Base-by-base conservation (phyloP, 2,113 vertebrate species). In the Panthera leo region DNA sequence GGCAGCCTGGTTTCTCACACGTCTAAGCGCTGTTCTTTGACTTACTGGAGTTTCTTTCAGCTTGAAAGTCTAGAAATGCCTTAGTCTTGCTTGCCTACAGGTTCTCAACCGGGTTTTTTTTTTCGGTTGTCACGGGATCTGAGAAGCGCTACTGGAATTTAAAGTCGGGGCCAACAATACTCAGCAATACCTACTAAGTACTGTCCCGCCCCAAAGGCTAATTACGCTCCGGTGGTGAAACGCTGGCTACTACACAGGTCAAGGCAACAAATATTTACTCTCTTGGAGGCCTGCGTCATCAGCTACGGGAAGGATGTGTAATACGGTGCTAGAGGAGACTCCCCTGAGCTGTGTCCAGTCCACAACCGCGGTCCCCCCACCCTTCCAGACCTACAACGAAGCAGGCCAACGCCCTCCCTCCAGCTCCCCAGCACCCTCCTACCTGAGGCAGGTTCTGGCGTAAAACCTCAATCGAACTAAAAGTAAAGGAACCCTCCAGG, bases 381-480 rank as follows among this genome's bases (percentile, higher is more conserved):
- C 27, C 31, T 78, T 80, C 67, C 6, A 89, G 84, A 71, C 61
- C 39, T 42, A 80, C 45, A 42, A 58, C 7, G 39, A 94, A 80
- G 94, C 34, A 23, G 45, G 34, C 16, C 51, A 19, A 27, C 39
- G 11, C 48, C 78, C 65, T 85, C 70, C 58, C 53, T 53, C 42
- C 58, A 5, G 55, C 29, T 42, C 51, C 31, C 42, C 95, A 65
- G 18, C 31, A 34, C 19, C 75, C 84, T 70, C 97, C 42, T 93
- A 98, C 97, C 96, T 98, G 97, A 86, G 25, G 45, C 63, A 78
- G 61, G 19, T 85, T 85, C 53, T 80, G 10, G 83, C 53, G 89
- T 63, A 55, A 78, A 84, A 39, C 8, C 23, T 73, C 92, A 76
- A 10, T 18, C 14, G 51, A 73, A 79, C 5, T 1, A 80, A 91